Base-by-base conservation (phyloP, 1,140 invertebrate species). In the Antheraea mylitta region DNA sequence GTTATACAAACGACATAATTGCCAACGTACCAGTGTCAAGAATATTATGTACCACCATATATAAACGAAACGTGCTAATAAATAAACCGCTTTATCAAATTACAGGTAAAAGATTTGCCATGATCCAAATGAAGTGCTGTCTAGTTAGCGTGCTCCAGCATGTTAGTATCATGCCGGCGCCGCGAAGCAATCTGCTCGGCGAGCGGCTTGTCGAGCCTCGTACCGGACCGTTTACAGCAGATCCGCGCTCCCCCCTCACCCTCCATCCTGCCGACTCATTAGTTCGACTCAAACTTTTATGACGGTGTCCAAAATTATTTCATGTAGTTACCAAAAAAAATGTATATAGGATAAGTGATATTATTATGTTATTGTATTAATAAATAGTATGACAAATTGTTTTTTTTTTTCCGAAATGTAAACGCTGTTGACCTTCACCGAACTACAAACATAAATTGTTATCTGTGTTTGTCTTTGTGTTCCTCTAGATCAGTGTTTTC, bases 101-200 rank as follows among this genome's bases (percentile, higher is more conserved):
- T 71, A 9, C 79, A 91, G 94, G 94, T 63, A 91, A 89, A 74
- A 81, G 92, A 58, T 89, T 94, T 74, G 92, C 88, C 0, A 76
- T 90, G 62, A 85, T 93, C 68, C 89, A 93, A 66, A 90, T 93
- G 78, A 93, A 93, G 72, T 82, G 83, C 36, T 91, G 84, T n/a
- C 75, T 92, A 0, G 74, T 84, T 6, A 78, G 78, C 5, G 45
- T 94, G 9, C 65, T 94, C 36, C 83, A 71, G 30, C 79, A 82
- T 36, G 84, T 90, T 61, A 72, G 76, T 4, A 77, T 91, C 11
- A 67, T 66, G 9, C 83, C 89, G 4, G 82, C 75, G 58, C 69
- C 63, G 18, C 66, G 42, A 16, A 58, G 66, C 18, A n/a, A 70
- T 42, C 38, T 10, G 11, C 7, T 42, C 38, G 38, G 38, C 38